Evolutionary conservation across 2,888 invertebrate genomes (phyloP), one percentile per base, ranked within the genome.

Genomic region (Carterocephalus palaemon): DNA sequence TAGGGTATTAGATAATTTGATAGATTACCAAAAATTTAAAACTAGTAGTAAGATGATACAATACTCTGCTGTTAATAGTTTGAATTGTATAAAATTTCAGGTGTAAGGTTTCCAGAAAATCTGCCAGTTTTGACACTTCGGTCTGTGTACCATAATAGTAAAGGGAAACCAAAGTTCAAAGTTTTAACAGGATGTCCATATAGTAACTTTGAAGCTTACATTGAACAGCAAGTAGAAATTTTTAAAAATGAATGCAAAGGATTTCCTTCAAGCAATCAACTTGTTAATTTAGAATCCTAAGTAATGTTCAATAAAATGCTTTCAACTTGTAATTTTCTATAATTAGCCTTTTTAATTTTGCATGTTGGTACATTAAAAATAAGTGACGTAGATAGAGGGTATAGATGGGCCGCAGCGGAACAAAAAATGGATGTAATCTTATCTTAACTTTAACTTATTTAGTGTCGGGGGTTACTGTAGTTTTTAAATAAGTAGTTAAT

Each of bases 101-200:
- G 76, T 52, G 50, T 67, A 1, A 74, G 79, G 52, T 91, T 90
- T 66, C 91, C 91, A 4, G 79, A 80, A 33, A 88, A 88, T 47
- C 75, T 75, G 26, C 91, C 91, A 17, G 70, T 74, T 33, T 65
- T 91, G 20, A 79, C 70, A 2, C 57, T 91, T 2, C 70, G 85
- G 47, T 91, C 90, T 6, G 75, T 90, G n/a, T 90, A 90, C 64
- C 89, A 90, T 53, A 68, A 66, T 46, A 70, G 52, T 42, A 84
- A 83, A 61, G 83, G 86, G 16, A 83, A 78, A 58, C 87, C 87
- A 0, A 77, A 70, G 47, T 73, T 59, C 40, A 87, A 87, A 70
- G 66, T 80, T 3, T 64, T 88, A 7, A 54, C 75, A 10, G 54
- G 64, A 6, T 87, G 86, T 48, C 85, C 86, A 22, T 84, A 87